These are phyloP conservation scores for Metaphire vulgaris DNA, from an alignment of 1,140 invertebrate species.

Conservation along the genomic window DNA sequence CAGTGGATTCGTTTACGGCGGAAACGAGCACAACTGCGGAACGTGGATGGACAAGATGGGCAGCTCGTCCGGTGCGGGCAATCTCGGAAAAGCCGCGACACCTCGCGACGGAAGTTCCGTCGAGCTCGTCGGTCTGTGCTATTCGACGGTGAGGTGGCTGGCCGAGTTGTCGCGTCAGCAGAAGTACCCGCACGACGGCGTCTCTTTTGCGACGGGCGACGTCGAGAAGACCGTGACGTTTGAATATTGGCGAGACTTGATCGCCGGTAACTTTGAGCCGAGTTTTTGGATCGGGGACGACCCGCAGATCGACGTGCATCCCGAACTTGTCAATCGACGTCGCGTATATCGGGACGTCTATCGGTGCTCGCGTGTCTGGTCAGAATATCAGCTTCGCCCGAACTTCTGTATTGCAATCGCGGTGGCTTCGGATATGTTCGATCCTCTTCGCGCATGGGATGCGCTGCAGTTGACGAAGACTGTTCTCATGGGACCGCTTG, in stretches of 20 bases:
- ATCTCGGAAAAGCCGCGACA: conserved; percentile 83
- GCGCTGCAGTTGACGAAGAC: conserved; percentile 71
- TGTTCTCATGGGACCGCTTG: conserved; percentile 80
- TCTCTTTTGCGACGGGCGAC: conserved; percentile 15
- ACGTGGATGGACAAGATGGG: conserved; percentile 99
- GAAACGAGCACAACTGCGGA: conserved; percentile 91
- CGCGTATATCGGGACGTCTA: conserved; percentile 89
- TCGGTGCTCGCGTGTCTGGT: conserved; percentile 71
- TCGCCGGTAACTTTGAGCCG: conserved; percentile 77
- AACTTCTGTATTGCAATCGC: conserved; percentile 90
- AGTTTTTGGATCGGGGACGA: conserved; percentile 69
- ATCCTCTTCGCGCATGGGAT: conserved; percentile 71
- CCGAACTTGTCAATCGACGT: conserved; percentile 69
- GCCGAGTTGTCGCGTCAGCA: conserved; percentile 55
- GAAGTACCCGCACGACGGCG: conserved; percentile 18
- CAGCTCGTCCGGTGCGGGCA: conserved; percentile 80
- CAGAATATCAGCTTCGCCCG: conserved; percentile 88
- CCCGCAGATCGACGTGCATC: conserved; percentile 45
- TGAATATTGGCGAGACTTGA: conserved; percentile 75
- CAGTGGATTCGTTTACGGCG: conserved; percentile 91
- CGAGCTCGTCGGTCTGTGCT: conserved; percentile 81
- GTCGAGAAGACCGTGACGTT: neutral
- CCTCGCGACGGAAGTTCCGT: conserved; percentile 91
- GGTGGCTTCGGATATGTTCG: conserved; percentile 79
- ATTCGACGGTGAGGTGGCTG: conserved; percentile 70